Evolutionary conservation across 1,140 invertebrate species (phyloP).

Genomic region (Drosophila malerkotliana): DNA sequence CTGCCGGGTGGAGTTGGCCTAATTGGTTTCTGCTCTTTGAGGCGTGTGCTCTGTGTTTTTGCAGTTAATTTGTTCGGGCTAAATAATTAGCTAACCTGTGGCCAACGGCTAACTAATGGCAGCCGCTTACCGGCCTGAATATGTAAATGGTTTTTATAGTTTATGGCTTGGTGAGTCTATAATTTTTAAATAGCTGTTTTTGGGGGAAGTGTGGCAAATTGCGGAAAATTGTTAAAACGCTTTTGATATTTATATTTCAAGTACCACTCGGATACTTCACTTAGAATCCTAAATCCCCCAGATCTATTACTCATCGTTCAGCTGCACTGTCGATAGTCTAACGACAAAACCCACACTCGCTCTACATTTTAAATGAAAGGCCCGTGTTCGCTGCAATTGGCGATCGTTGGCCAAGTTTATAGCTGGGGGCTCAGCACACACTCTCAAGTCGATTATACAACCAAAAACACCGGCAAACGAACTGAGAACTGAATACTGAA

Average conservation of each 20-base stretch:
- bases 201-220: not conserved
- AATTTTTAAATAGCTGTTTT: conserved; percentile 1
- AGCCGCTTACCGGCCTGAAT: not conserved
- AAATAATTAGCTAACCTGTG: conserved; percentile 45
- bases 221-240: not conserved
- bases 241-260: not conserved
- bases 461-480: conserved; percentile 30
- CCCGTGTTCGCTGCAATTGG: conserved; percentile 19
- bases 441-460: conserved; percentile 28
- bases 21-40: conserved; percentile 49
- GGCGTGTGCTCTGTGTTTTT: conserved; percentile 20
- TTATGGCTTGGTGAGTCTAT: conserved; percentile 12
- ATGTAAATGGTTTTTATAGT: conserved; percentile 21
- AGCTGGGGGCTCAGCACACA: conserved; percentile 7
- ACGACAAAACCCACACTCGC: conserved; percentile 27
- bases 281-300: conserved; percentile 17
- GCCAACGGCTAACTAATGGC: conserved; percentile 24
- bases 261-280: conserved; percentile 10
- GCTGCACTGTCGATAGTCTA: conserved; percentile 23
- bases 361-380: conserved; percentile 31
- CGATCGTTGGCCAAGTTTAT: conserved; percentile 30
- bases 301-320: conserved; percentile 32
- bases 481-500: conserved; percentile 30
- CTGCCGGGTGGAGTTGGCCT: conserved; percentile 8
- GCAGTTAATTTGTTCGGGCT: conserved; percentile 43